Evolutionary conservation across 2,797 vertebrate species (phyloP), one percentile per base, ranked within the genome.

Genomic region (Parambassis ranga): DNA sequence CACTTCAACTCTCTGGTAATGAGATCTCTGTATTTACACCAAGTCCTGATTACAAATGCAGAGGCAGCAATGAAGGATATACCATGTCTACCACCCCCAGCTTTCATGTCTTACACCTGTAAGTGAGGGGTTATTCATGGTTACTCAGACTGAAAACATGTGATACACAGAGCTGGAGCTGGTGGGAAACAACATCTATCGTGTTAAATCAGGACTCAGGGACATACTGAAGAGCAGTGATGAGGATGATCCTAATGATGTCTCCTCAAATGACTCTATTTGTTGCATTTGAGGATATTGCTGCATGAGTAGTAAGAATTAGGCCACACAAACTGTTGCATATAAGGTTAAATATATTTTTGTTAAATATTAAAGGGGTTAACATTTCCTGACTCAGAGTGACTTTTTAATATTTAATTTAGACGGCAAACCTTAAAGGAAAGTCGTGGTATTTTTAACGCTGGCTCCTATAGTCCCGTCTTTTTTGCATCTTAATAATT

Each of bases 1-100:
- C 83, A 75, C 79, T 76, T 60, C 60, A 70, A 72, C 78, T 88
- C 48, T 18, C 55, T 22, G 3, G 41, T 89, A 90, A 90, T 84
- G 83, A 89, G 75, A 85, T 71, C 73, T 85, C 82, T 83, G 78
- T 86, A 83, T 89, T 87, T 86, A 89, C 86, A 86, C 48, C 81
- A 42, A 74, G 72, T 53, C 66, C 79, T 88, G 83, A 87, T 89
- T 82, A 87, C 60, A 61, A 83, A 87, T 85, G 73, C 72, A 81
- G 55, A 57, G 42, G 50, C 58, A 38, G 75, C 28, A 43, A 63
- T 71, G 63, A 73, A 74, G 65, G 63, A 76, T 41, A 76, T 41
- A 63, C 23, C 42, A 7, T 75, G 80, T 83, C 67, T 61, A 55
- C 58, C 59, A 39, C 62, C 79, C 58, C 53, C 74, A 62, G 69